Evolutionary conservation across 1,140 invertebrate species (phyloP).

Genomic region (Chrysomallon squamiferum): DNA sequence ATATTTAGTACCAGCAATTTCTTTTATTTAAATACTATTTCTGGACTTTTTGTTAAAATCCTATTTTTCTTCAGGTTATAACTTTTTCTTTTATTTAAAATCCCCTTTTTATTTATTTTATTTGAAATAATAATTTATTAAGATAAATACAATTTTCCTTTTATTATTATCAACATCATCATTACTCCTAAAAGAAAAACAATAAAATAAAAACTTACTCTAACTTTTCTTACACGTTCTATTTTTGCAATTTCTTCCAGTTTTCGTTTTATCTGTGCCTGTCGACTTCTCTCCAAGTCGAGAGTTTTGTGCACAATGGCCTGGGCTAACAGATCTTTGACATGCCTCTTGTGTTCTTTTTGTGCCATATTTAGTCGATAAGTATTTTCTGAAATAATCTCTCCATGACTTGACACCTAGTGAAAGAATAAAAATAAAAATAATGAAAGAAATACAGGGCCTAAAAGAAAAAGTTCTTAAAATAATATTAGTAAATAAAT

Average conservation of each 20-base stretch:
- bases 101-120: neutral
- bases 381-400: constrained; percentile 57
- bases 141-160: neutral
- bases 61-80: no score
- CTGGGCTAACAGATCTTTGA: constrained; percentile 60
- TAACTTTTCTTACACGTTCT: constrained; percentile 57
- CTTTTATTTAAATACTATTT: no score
- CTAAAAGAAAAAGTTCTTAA: neutral
- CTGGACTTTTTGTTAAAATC: no score
- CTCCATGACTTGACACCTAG: constrained; percentile 54
- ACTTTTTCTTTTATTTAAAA: no score
- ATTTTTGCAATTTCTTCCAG: constrained; percentile 62
- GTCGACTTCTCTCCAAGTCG: constrained; percentile 57
- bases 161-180: neutral
- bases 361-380: constrained; percentile 59
- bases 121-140: neutral
- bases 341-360: constrained; percentile 59
- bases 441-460: neutral
- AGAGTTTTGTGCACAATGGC: constrained; percentile 62
- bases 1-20: no score
- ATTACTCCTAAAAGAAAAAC: no score
- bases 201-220: constrained; percentile 46
- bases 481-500: no score
- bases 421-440: constrained; percentile 6
- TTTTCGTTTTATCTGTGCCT: constrained; percentile 56